A percentile compares a stretch with the other conserved stretches of the same genome.
These are phyloP conservation scores for Belgica antarctica DNA, from an alignment of 2,888 invertebrate genomes.

Conservation along the genomic window DNA sequence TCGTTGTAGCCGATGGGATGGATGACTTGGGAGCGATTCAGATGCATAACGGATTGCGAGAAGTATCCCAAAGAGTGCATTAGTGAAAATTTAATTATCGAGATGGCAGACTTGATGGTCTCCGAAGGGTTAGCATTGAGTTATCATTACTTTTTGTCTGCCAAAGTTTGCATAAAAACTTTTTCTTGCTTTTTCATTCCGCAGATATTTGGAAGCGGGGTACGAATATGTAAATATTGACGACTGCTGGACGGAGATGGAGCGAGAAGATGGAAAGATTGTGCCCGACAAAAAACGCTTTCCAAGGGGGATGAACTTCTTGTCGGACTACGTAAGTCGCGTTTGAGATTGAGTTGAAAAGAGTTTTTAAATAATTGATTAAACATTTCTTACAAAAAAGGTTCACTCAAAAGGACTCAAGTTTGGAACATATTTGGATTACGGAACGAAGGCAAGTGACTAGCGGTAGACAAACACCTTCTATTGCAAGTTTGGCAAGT, in stretches of 20 bases:
- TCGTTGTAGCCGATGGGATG: slow-evolving; percentile 67
- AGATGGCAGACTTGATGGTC: slow-evolving; percentile 60
- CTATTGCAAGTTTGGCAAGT: too few relatives aligned
- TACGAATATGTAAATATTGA: slow-evolving; percentile 73
- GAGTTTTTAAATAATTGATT: background rate
- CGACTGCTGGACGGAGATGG: slow-evolving; percentile 72
- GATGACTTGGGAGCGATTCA: slow-evolving; percentile 66
- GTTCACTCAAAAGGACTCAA: slow-evolving; percentile 69
- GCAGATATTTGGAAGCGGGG: slow-evolving; percentile 62
- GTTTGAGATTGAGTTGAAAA: background rate
- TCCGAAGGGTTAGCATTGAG: slow-evolving; percentile 57
- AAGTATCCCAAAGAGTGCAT: slow-evolving; percentile 63
- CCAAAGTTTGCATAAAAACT: background rate
- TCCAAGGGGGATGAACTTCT: slow-evolving; percentile 67
- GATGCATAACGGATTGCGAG: slow-evolving; percentile 62
- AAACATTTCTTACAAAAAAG: too few relatives aligned
- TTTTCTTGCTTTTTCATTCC: background rate
- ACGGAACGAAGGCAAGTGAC: slow-evolving; percentile 69
- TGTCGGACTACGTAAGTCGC: slow-evolving; percentile 67
- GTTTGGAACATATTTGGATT: slow-evolving; percentile 78
- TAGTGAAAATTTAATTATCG: slow-evolving; percentile 49
- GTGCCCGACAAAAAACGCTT: slow-evolving; percentile 67
- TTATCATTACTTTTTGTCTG: background rate
- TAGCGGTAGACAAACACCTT: too few relatives aligned
- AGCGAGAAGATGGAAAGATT: slow-evolving; percentile 63